Percentiles rank a stretch among this genome's conserved stretches.
Conservation (phyloP, 2,888 invertebrate species). For the Orthosia gracilis region DNA sequence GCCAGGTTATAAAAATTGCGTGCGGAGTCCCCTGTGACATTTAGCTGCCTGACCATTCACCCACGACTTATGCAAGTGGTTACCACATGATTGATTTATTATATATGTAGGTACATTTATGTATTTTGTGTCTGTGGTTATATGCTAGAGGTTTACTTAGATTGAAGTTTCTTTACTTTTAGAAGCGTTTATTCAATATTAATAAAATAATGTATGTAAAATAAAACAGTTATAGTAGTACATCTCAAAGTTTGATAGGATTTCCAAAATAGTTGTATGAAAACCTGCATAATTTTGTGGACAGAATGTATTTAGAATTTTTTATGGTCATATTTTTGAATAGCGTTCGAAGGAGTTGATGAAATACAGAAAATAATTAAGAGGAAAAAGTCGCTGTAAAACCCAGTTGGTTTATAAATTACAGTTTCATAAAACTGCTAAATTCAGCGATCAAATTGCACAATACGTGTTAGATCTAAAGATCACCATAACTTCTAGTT, state of each 20-base stretch:
- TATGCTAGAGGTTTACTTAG: background rate
- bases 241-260: no score
- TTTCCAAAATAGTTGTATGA: no score
- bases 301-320: background rate
- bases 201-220: background rate
- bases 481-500: background rate
- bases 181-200: no score
- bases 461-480: constrained; percentile 11
- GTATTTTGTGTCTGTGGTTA: constrained; percentile 4
- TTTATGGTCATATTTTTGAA: no score
- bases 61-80: constrained; percentile 56
- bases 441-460: constrained; percentile 3
- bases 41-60: constrained; percentile 62
- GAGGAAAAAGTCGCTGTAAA: constrained; percentile 4
- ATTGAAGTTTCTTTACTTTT: background rate
- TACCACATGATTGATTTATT: constrained; percentile 55
- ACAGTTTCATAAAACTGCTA: background rate
- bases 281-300: no score
- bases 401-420: background rate
- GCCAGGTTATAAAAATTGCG: constrained; percentile 50
- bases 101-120: constrained; percentile 5
- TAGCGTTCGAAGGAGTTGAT: no score
- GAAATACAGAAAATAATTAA: no score
- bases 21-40: constrained; percentile 52
- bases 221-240: no score